Base-by-base conservation (phyloP, 2,113 vertebrate genomes). In the Chlamydotis undulata region DNA sequence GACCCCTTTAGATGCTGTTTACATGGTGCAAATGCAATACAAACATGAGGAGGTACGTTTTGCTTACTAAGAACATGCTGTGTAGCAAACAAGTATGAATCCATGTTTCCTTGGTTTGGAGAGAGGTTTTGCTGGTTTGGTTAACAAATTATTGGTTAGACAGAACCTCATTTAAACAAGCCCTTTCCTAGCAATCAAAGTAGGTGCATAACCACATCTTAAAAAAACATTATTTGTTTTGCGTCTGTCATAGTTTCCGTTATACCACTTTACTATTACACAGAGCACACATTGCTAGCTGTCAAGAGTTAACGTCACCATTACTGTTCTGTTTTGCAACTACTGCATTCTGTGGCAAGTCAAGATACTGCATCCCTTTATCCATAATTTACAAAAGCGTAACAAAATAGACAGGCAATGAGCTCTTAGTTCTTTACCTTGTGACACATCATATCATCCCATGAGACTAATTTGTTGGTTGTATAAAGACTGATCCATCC, bases 321-420 rank as follows among this genome's bases (percentile, higher is more conserved):
- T 80, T 83, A 55, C 43, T 81, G 74, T 37, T 92, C 59, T 94
- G 59, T 49, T 88, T 93, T 95, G 65, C 69, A 91, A 78, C 71
- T 75, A n/a, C 68, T 70, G n/a, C 4, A 1, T 63, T 69, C 79
- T 77, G 43, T 53, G 52, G 71, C 22, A 12, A 87, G 23, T 28
- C 47, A 83, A 50, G 16, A 80, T 61, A 49, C 37, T 14, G n/a
- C 64, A 73, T 76, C 33, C 50, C 31, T 73, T 93, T 85, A 91
- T 55, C 63, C 39, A 60, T 55, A 74, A 87, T 95, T 74, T 73
- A 95, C 49, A 67, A 45, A 78, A 91, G 29, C 5, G 0, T 43
- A 80, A 82, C 57, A 90, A 96, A 94, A 91, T 29, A 75, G 50
- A 83, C 14, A 7, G 82, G 63, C 70, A 68, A 65, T 35, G 47